Evolutionary conservation across 2,888 invertebrate species (phyloP).

Genomic region (Neoascia interrupta): DNA sequence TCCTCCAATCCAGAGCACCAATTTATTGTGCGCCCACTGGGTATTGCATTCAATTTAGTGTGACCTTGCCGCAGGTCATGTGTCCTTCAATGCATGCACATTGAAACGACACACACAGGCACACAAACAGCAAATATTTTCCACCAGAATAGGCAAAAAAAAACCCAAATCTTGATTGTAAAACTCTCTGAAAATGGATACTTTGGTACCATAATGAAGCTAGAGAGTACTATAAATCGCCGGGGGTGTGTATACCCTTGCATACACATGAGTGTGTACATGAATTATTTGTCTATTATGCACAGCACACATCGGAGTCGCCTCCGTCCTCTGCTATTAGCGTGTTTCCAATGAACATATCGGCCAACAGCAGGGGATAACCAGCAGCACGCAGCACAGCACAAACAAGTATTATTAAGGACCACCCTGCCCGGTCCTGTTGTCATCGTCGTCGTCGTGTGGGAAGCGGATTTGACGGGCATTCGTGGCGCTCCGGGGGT

Average conservation of each 20-base stretch:
- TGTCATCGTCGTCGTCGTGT: conserved; percentile 10
- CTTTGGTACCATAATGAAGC: conserved; percentile 9
- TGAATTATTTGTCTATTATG: conserved; percentile 61
- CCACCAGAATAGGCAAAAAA: not conserved
- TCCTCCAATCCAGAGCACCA: too few relatives aligned
- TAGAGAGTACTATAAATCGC: too few relatives aligned
- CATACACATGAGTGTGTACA: conserved; percentile 22
- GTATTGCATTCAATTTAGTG: too few relatives aligned
- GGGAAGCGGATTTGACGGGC: conserved; percentile 34
- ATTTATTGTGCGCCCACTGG: too few relatives aligned
- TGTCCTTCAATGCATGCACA: conserved; percentile 9
- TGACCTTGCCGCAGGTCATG: conserved; percentile 32
- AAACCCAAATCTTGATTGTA: not conserved
- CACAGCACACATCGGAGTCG: conserved; percentile 26
- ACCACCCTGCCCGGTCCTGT: not conserved
- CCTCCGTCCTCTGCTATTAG: conserved; percentile 39
- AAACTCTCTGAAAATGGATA: conserved; percentile 2
- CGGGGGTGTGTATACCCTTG: too few relatives aligned
- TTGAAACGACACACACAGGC: not conserved
- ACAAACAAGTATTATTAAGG: conserved; percentile 24
- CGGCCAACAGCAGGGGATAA: conserved; percentile 43
- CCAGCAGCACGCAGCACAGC: conserved; percentile 28
- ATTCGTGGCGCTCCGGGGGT: conserved; percentile 41
- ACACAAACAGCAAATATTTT: conserved; percentile 19
- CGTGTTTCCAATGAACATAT: conserved; percentile 27